These are phyloP conservation scores for Myotis planiceps DNA, from an alignment of 2,797 vertebrate genomes.

Conservation along the genomic window DNA sequence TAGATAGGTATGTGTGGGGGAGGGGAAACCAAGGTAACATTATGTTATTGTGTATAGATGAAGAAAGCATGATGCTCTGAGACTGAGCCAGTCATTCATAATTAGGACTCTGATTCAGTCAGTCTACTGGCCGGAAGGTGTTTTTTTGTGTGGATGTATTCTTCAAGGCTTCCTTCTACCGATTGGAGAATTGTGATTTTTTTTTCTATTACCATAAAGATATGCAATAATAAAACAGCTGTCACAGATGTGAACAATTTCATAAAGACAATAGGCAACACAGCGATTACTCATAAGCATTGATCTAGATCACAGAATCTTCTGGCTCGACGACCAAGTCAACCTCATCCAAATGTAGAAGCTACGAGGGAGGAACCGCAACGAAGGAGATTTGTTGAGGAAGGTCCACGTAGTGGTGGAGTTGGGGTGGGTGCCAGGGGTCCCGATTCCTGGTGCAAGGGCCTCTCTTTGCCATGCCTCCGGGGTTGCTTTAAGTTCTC, in stretches of 20 bases:
- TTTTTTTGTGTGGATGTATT: not conserved
- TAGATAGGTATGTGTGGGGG: no score
- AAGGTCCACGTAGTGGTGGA: not conserved
- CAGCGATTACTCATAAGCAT: not conserved
- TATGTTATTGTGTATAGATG: not conserved
- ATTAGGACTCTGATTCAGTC: not conserved
- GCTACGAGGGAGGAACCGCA: accelerated
- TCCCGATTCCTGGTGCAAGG: not conserved
- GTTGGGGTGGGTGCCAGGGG: accelerated
- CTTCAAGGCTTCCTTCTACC: not conserved
- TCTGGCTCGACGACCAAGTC: not conserved
- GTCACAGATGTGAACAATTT: not conserved
- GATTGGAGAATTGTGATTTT: not conserved
- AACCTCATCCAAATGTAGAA: not conserved
- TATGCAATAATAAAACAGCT: not conserved
- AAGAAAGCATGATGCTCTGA: not conserved
- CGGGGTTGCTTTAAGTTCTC: not conserved
- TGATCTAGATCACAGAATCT: not conserved
- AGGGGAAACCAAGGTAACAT: not conserved
- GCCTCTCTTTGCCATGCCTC: not conserved
- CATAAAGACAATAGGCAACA: not conserved
- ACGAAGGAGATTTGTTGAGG: not conserved
- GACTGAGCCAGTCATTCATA: not conserved
- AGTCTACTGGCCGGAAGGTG: no score
- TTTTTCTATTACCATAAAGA: not conserved